Base-by-base conservation (phyloP, 2,113 vertebrate genomes). In the Mormyrus iriodes region DNA sequence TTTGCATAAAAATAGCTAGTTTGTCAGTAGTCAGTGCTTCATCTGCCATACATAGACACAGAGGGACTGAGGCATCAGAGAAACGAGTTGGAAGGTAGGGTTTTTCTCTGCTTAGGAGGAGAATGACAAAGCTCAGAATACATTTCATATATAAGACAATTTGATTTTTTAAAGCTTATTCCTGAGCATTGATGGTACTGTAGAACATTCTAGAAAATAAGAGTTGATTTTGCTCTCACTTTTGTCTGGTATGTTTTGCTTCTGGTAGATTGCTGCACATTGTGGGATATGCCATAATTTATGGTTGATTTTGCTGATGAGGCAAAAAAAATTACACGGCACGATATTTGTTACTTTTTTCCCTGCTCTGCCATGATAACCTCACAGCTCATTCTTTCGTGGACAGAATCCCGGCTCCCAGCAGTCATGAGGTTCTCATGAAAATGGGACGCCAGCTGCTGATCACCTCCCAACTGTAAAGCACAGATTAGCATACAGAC, bases 251-350 rank as follows among this genome's bases (percentile, higher is more conserved):
- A 27, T 3, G 65, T 79, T 79, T 79, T 42, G 35, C 35, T 79
- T 42, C 73, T 79, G 73, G 12, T 42, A 3, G 73, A 15, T 42
- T 42, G 35, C 35, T 79, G 35, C 31, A 6, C 35, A 79, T 13
- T 76, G 58, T 61, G 69, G 31, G 31, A 76, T 39, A 15, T 10
- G 4, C 73, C 73, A 79, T 39, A 19, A 79, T 79, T 79, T 79
- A 79, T 85, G 44, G 73, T 24, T n/a, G n/a, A n/a, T 51, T 85
- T 85, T 85, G 44, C 83, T 85, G 48, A 49, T 85, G 73, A 79
- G 73, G 73, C 73, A 2, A 42, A 85, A 84, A 48, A 85, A 49
- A 85, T 51, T 46, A 85, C 44, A 85, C 42, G 27, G 48, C 10
- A 13, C 83, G 51, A 31, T 49, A 85, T 46, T 85, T 85, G 46